Conservation (phyloP, 2,797 vertebrate species). For the Macropus fuliginosus region DNA sequence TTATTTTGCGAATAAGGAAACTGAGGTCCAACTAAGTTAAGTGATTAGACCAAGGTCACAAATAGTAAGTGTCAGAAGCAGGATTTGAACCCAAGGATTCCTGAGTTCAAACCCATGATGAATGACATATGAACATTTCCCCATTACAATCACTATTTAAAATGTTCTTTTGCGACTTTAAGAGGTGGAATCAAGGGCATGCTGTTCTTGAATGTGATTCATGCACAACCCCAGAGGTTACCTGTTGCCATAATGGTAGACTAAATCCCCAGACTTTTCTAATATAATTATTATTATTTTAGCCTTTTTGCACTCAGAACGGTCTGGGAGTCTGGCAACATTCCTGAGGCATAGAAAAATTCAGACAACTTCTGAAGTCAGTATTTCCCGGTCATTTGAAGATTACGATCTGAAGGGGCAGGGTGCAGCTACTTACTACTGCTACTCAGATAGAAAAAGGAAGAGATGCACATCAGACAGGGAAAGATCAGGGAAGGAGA, state of each 20-base stretch:
- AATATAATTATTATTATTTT: conserved; percentile 44
- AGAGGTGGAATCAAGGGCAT: neutral
- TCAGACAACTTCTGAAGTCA: neutral
- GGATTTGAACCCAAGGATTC: neutral
- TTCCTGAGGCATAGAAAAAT: conserved; percentile 28
- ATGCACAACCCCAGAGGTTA: conserved; percentile 18
- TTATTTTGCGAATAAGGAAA: neutral
- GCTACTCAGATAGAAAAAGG: neutral
- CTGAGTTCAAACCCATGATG: neutral
- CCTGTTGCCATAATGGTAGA: neutral
- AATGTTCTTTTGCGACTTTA: conserved; percentile 5
- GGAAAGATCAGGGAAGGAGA: conserved; percentile 35
- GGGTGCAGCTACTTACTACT: conserved; percentile 14
- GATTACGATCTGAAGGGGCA: conserved; percentile 40
- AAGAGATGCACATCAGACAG: conserved; percentile 16
- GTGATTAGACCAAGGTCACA: neutral
- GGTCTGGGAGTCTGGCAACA: conserved; percentile 3
- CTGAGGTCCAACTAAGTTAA: neutral
- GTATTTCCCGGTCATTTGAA: conserved; percentile 1
- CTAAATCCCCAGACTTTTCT: neutral
- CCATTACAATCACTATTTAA: neutral
- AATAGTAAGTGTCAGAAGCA: neutral
- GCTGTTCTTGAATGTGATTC: neutral
- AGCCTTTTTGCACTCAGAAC: conserved; percentile 30
- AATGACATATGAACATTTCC: neutral